These are phyloP conservation scores for Melanaphis sacchari DNA, from an alignment of 1,140 invertebrate genomes.

Conservation along the genomic window DNA sequence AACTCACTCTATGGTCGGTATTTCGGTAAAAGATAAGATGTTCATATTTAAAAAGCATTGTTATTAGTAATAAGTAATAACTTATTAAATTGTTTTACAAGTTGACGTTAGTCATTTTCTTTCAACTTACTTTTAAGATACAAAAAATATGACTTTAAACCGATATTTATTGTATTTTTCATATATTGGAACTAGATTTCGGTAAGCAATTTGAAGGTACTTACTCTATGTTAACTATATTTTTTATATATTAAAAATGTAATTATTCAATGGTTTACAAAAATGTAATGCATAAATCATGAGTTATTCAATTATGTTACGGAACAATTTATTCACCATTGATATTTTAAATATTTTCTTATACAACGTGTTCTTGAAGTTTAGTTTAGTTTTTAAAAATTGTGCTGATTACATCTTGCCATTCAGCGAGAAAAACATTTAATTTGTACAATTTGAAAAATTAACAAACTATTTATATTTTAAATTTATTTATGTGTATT, in stretches of 20 bases:
- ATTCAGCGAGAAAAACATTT: no score
- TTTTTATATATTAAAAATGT: not conserved
- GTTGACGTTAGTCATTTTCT: not conserved
- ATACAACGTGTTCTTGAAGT: no score
- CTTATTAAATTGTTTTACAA: no score
- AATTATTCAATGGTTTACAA: not conserved
- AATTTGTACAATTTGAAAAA: no score
- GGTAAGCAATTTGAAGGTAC: slow-evolving; percentile 56
- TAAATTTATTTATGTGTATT: no score
- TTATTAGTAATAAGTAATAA: no score
- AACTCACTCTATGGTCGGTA: no score
- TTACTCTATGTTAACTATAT: not conserved
- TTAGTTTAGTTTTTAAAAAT: not conserved
- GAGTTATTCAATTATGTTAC: not conserved
- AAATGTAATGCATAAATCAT: not conserved
- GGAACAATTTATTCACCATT: not conserved
- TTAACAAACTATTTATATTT: no score
- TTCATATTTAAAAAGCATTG: no score
- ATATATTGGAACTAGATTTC: slow-evolving; percentile 59
- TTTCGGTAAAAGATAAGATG: no score
- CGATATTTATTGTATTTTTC: slow-evolving; percentile 59
- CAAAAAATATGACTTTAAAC: slow-evolving; percentile 52
- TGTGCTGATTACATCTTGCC: no score
- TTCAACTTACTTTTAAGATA: not conserved
- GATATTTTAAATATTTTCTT: not conserved